Conservation (phyloP, 2,888 invertebrate genomes). For the Oscheius onirici region DNA sequence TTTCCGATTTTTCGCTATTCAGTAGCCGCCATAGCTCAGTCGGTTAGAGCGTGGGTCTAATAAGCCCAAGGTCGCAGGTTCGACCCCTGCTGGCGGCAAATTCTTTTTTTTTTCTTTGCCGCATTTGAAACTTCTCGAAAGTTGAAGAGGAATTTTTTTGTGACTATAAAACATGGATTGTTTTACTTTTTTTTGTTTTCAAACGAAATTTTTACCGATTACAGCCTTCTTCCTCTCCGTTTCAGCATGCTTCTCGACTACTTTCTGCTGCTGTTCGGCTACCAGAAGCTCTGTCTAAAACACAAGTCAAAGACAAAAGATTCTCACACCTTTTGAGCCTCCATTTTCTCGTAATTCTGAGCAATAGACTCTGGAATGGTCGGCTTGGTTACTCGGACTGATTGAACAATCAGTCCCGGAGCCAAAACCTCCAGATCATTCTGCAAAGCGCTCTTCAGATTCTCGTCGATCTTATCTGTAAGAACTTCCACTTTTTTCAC, state of each 20-base stretch:
- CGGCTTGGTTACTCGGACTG: constrained; percentile 88
- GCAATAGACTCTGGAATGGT: constrained; percentile 88
- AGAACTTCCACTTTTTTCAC: not conserved
- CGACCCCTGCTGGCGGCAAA: constrained; percentile 71
- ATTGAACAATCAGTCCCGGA: constrained; percentile 83
- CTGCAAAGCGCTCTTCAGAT: constrained; percentile 84
- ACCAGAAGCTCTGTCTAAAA: constrained; percentile 12
- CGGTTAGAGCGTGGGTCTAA: constrained; percentile 72
- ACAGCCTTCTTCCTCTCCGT: constrained; percentile 26
- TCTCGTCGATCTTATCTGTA: constrained; percentile 86
- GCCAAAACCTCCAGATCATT: constrained; percentile 84
- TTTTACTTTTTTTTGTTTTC: no score
- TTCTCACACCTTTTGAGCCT: constrained; percentile 80
- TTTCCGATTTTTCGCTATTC: no score
- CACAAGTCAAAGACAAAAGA: not conserved
- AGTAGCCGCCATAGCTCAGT: constrained; percentile 69
- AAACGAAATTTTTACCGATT: not conserved
- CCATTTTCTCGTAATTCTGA: constrained; percentile 85
- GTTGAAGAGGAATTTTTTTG: no score
- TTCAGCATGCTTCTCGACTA: constrained; percentile 9
- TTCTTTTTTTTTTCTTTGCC: no score
- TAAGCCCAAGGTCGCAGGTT: constrained; percentile 71
- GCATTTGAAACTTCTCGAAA: no score
- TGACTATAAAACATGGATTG: no score
- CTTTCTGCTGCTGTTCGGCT: constrained; percentile 6